Conservation (phyloP, 2,888 invertebrate species). For the Diachrysia chrysitis region DNA sequence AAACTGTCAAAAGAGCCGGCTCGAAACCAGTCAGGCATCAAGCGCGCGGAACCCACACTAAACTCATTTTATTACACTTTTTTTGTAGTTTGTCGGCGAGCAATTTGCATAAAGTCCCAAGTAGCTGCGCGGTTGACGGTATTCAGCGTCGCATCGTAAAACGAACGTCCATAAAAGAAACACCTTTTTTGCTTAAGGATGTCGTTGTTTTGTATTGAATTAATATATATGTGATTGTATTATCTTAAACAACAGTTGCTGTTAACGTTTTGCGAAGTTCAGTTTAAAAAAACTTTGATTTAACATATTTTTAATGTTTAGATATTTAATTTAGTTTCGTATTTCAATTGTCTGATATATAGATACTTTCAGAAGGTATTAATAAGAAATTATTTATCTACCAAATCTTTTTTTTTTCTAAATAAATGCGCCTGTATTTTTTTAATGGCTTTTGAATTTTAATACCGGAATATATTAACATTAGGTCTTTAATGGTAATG, state of each 20-base stretch:
- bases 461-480: no score
- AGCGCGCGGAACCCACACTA: slow-evolving; percentile 54
- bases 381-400: no score
- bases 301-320: slow-evolving; percentile 12
- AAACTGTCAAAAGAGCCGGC: background rate
- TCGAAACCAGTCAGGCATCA: slow-evolving; percentile 4
- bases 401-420: no score
- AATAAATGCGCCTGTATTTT: no score
- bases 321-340: background rate
- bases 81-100: slow-evolving; percentile 70
- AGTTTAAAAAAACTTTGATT: slow-evolving; percentile 26
- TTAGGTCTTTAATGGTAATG: no score
- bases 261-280: slow-evolving; percentile 52
- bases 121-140: slow-evolving; percentile 74
- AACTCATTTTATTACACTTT: slow-evolving; percentile 62
- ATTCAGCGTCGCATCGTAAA: slow-evolving; percentile 77
- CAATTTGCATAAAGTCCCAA: slow-evolving; percentile 83
- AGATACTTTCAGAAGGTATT: no score
- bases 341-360: background rate
- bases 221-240: slow-evolving; percentile 67
- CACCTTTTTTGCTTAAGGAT: slow-evolving; percentile 77
- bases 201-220: slow-evolving; percentile 64
- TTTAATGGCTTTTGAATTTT: no score
- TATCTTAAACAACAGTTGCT: slow-evolving; percentile 54
- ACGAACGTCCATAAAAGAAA: slow-evolving; percentile 80